These are phyloP conservation scores for Chrosomus eos DNA, from an alignment of 2,797 vertebrate species.

Conservation along the genomic window DNA sequence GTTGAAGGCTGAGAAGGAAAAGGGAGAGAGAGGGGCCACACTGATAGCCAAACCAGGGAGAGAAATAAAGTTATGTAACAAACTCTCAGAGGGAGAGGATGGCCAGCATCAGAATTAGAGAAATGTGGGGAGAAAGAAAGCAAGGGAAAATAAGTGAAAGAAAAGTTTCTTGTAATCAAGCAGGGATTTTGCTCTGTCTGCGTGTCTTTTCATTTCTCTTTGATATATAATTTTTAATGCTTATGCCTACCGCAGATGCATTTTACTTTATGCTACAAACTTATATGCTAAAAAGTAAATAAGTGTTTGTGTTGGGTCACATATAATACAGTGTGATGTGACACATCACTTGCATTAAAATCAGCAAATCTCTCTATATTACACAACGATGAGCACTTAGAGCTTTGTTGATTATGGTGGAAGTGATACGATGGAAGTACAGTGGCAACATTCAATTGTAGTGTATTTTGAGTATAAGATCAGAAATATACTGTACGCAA, in stretches of 20 bases:
- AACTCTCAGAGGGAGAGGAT: slow-evolving; percentile 64
- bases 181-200: slow-evolving; percentile 26
- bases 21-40: slow-evolving; percentile 50
- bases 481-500: no score
- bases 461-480: no score
- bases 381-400: not conserved
- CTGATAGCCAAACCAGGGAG: slow-evolving; percentile 49
- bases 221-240: not conserved
- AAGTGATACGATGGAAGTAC: no score
- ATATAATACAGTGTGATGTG: not conserved
- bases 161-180: slow-evolving; percentile 51
- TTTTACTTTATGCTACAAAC: not conserved
- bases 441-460: no score
- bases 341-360: not conserved
- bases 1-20: slow-evolving; percentile 41
- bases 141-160: slow-evolving; percentile 45
- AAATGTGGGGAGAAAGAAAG: slow-evolving; percentile 24
- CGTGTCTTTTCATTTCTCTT: slow-evolving; percentile 28
- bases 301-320: not conserved
- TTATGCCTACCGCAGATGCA: slow-evolving; percentile 3
- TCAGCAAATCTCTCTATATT: not conserved
- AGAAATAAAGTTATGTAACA: slow-evolving; percentile 78
- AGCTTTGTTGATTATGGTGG: no score
- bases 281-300: not conserved
- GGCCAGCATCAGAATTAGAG: slow-evolving; percentile 58